Evolutionary conservation across 2,113 vertebrate genomes (phyloP).

Genomic region (Nycticryphes semicollaris): DNA sequence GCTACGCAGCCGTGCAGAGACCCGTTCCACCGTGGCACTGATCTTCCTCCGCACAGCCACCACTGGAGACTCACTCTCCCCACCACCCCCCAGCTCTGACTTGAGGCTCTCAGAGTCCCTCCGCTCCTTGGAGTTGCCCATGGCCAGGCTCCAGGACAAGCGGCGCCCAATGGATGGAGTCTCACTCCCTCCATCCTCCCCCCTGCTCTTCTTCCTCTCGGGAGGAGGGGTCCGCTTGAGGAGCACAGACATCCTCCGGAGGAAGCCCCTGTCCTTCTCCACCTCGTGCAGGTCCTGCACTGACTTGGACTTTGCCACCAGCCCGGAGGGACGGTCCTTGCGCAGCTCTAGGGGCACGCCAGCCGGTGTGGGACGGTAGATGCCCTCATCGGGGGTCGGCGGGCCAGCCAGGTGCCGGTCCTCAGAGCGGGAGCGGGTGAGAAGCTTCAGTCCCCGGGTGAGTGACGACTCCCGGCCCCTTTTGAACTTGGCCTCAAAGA

Average conservation of each 20-base stretch:
- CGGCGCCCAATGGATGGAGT: conserved; percentile 66
- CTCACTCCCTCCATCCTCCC: conserved; percentile 75
- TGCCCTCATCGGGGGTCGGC: conserved; percentile 79
- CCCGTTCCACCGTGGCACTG: conserved; percentile 87
- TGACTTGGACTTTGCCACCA: conserved; percentile 89
- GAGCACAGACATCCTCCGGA: conserved; percentile 85
- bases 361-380: conserved; percentile 87
- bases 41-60: conserved; percentile 89
- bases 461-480: conserved; percentile 88
- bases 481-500: conserved; percentile 96
- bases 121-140: conserved; percentile 81
- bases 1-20: conserved; percentile 90
- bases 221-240: conserved; percentile 83
- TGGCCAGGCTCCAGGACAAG: conserved; percentile 82
- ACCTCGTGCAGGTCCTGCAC: conserved; percentile 91
- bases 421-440: conserved; percentile 87
- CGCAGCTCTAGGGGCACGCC: conserved; percentile 89
- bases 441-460: conserved; percentile 84
- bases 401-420: conserved; percentile 77
- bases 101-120: conserved; percentile 77
- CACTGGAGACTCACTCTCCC: conserved; percentile 83
- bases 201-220: conserved; percentile 82
- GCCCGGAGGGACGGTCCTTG: conserved; percentile 61
- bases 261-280: conserved; percentile 87
- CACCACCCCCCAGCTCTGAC: conserved; percentile 69